These are phyloP conservation scores for Zaprionus gabonicus DNA, from an alignment of 1,140 invertebrate species.

Conservation along the genomic window DNA sequence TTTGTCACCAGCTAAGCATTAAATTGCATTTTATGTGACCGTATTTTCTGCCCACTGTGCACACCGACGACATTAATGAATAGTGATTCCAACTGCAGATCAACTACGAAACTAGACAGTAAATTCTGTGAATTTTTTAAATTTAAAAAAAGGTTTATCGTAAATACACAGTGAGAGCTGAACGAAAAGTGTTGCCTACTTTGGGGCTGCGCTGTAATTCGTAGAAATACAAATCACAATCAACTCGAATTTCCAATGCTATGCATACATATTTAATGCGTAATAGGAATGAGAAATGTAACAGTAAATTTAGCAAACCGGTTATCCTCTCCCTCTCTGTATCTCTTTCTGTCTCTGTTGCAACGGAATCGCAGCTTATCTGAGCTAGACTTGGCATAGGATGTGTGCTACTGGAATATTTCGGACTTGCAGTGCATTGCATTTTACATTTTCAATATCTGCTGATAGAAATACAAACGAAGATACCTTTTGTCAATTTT, in stretches of 20 bases:
- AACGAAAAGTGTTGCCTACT: background rate
- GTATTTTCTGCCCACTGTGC: conserved; percentile 8
- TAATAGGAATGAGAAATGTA: background rate
- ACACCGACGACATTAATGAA: conserved; percentile 17
- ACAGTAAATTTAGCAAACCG: background rate
- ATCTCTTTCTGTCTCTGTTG: background rate
- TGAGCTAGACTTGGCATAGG: conserved; percentile 15
- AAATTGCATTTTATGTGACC: conserved; percentile 47
- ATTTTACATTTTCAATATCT: conserved; percentile 27
- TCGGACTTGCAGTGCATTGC: conserved; percentile 3
- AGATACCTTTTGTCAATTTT: conserved; percentile 52
- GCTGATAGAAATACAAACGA: conserved; percentile 32
- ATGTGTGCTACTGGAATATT: conserved; percentile 11
- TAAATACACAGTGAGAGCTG: background rate
- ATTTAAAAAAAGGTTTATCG: background rate
- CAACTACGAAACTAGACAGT: background rate
- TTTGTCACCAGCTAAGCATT: conserved; percentile 52
- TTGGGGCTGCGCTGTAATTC: background rate
- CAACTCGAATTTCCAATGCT: background rate
- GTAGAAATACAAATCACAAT: background rate
- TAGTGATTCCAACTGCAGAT: conserved; percentile 18
- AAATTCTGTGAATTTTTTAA: background rate
- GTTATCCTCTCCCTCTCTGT: background rate
- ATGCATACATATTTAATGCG: conserved; percentile 1
- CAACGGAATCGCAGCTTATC: conserved; percentile 49